Percentiles rank a stretch among this genome's conserved stretches.
Conservation (phyloP, 2,888 invertebrate species). For the Leistus spinibarbis region DNA sequence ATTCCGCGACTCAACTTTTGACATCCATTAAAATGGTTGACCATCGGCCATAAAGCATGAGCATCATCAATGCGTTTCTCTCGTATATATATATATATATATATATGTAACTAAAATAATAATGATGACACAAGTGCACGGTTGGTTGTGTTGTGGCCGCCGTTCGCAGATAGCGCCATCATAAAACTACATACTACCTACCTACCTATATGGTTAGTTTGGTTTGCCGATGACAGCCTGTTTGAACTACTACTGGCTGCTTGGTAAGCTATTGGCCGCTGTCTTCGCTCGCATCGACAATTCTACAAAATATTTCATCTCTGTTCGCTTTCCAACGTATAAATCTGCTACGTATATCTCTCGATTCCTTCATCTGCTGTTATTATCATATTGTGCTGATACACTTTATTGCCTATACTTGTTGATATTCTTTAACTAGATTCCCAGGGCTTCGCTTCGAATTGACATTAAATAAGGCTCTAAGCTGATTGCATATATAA, state of each 20-base stretch:
- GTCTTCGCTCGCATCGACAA: neutral
- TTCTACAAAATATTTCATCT: neutral
- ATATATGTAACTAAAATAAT: constrained; percentile 24
- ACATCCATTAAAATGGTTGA: constrained; percentile 24
- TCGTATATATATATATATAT: too few relatives aligned
- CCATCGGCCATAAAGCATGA: constrained; percentile 4
- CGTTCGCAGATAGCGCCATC: constrained; percentile 10
- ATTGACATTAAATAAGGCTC: too few relatives aligned
- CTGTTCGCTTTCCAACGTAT: neutral
- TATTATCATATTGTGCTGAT: neutral
- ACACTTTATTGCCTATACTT: too few relatives aligned
- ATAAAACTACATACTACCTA: constrained; percentile 13
- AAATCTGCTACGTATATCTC: too few relatives aligned
- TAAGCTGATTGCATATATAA: too few relatives aligned
- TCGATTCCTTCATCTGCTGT: neutral
- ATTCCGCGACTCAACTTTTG: neutral
- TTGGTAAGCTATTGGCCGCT: neutral
- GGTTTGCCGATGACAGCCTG: neutral
- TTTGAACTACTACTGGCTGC: neutral
- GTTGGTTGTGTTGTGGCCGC: neutral
- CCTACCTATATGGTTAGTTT: constrained; percentile 22
- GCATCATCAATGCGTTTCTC: too few relatives aligned
- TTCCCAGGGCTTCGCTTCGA: too few relatives aligned
- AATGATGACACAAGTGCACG: constrained; percentile 7
- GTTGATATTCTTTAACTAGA: too few relatives aligned